Evolutionary conservation across 2,888 invertebrate genomes (phyloP).

Genomic region (Sinodicranocentrus sp.): DNA sequence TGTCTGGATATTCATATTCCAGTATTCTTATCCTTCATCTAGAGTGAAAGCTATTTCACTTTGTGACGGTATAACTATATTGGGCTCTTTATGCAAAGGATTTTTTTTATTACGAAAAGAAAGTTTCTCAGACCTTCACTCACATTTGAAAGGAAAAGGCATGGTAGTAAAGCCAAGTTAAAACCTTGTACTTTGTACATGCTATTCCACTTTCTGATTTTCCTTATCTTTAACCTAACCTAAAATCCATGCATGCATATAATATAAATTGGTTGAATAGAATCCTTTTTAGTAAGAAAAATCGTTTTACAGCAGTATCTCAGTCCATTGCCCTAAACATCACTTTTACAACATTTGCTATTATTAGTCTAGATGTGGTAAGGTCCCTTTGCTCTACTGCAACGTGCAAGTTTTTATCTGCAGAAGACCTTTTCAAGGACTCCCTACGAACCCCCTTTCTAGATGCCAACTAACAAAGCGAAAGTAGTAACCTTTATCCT

Average conservation of each 20-base stretch:
- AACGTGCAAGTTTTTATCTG: slow-evolving; percentile 38
- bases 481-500: slow-evolving; percentile 32
- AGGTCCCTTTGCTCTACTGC: not conserved
- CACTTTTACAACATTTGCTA: not conserved
- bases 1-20: not conserved
- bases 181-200: slow-evolving; percentile 16
- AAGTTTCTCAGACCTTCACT: too few relatives aligned
- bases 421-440: slow-evolving; percentile 59
- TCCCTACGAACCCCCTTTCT: slow-evolving; percentile 17
- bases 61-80: too few relatives aligned
- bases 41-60: slow-evolving; percentile 29
- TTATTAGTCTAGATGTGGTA: not conserved
- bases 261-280: not conserved
- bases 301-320: not conserved
- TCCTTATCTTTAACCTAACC: too few relatives aligned
- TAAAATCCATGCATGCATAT: slow-evolving; percentile 10
- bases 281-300: not conserved
- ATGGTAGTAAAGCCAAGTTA: too few relatives aligned
- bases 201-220: slow-evolving; percentile 34
- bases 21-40: too few relatives aligned
- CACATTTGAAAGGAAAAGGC: too few relatives aligned
- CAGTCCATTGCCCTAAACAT: not conserved
- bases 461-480: not conserved
- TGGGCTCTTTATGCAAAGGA: too few relatives aligned
- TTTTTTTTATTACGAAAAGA: too few relatives aligned